These are phyloP conservation scores for Sander vitreus DNA, from an alignment of 2,113 vertebrate species.

Conservation along the genomic window DNA sequence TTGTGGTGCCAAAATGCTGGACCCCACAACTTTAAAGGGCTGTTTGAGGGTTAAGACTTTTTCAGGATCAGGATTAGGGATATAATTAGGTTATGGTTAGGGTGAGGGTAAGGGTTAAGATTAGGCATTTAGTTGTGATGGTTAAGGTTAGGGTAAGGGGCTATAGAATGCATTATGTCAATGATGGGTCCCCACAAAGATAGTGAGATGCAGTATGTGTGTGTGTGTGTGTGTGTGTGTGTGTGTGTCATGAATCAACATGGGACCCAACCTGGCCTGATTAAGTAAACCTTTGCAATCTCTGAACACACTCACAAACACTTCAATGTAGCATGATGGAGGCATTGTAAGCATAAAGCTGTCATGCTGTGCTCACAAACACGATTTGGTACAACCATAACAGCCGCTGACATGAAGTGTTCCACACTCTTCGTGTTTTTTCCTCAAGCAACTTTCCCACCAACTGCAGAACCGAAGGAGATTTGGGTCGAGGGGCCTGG, in stretches of 20 bases:
- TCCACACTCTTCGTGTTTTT: slow-evolving; percentile 27
- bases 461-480: slow-evolving; percentile 26
- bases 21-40: too few relatives aligned
- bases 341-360: slow-evolving; percentile 12
- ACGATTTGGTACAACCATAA: slow-evolving; percentile 16
- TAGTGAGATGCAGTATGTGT: background rate
- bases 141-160: too few relatives aligned
- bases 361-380: background rate
- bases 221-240: background rate
- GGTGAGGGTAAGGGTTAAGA: too few relatives aligned
- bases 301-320: background rate
- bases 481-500: slow-evolving; percentile 49
- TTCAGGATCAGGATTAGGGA: too few relatives aligned
- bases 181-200: too few relatives aligned
- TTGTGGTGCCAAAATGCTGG: too few relatives aligned
- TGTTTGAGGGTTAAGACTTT: too few relatives aligned
- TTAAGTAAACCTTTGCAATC: slow-evolving; percentile 36
- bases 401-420: slow-evolving; percentile 2
- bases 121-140: too few relatives aligned
- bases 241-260: slow-evolving; percentile 30
- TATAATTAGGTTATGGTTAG: too few relatives aligned
- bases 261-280: slow-evolving; percentile 40
- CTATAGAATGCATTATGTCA: too few relatives aligned
- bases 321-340: background rate
- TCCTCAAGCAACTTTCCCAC: slow-evolving; percentile 37